Conservation (phyloP, 2,797 vertebrate genomes). For the Melanitta fusca region DNA sequence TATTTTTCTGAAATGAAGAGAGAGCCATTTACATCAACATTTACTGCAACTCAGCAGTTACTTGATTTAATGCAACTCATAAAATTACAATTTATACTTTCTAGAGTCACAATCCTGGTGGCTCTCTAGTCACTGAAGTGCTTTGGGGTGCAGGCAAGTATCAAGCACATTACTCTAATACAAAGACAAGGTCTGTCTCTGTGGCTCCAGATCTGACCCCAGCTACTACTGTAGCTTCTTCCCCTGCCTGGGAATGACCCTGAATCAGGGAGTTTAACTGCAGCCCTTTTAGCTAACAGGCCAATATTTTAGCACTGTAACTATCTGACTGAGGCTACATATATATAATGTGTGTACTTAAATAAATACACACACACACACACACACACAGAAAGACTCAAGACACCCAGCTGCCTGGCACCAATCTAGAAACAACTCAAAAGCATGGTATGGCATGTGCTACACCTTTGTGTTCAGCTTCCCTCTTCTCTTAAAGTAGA, state of each 20-base stretch:
- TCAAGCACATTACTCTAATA: accelerated
- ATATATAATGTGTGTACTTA: too few species aligned
- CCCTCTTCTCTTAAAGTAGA: neutral
- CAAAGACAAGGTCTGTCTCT: neutral
- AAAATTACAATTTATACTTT: neutral
- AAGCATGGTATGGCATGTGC: accelerated
- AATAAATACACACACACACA: too few species aligned
- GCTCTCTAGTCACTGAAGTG: neutral
- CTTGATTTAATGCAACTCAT: neutral
- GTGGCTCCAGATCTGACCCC: neutral
- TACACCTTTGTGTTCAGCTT: neutral
- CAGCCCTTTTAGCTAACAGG: neutral
- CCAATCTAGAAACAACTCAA: neutral
- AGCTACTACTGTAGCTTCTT: neutral
- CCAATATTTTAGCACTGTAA: neutral
- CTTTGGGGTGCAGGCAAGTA: neutral
- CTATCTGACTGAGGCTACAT: neutral
- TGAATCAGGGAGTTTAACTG: neutral
- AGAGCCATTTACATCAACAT: neutral
- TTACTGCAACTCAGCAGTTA: neutral
- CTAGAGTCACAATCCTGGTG: neutral
- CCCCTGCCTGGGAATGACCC: neutral
- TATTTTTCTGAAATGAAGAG: neutral
- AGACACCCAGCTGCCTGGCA: neutral
- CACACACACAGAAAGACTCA: neutral